Base-by-base conservation (phyloP, 2,797 vertebrate genomes). In the Oreortyx pictus region DNA sequence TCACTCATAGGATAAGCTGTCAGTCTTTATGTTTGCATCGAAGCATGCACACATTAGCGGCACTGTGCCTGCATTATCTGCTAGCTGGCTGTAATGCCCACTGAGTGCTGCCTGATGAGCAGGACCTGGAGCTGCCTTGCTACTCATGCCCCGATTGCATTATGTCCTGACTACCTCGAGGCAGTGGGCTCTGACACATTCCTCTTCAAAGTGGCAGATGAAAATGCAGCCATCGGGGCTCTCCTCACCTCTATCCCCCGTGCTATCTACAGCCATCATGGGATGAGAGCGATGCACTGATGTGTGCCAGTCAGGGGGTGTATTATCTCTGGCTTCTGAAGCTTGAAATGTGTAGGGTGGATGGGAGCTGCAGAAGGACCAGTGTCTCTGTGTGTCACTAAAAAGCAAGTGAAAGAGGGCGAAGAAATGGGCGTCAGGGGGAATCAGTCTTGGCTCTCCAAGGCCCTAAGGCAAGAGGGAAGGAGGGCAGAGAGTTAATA, bases 231-330 rank as follows among this genome's bases (percentile, higher is more conserved):
- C 59, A 22, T 35, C 27, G 19, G 37, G 16, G 5, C 15, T 20
- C 49, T 65, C 50, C 41, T 39, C 52, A 4, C 59, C 59, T 59
- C 50, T 67, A 39, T 9, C 11, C 5, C 2, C 12, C 18, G 13
- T 12, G n/a, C 68, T 62, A 41, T 8, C 27, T 2, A 0, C 60
- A 66, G 11, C 44, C 6, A 3, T 44, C 1, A 2, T 29, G 15
- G 24, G 47, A 44, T 39, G 57, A 64, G 41, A 85, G 16, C 23
- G n/a, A 20, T 54, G 10, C 16, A 12, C 7, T 19, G 41, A 9
- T 54, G 47, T 6, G 17, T 70, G 24, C 35, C 46, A 54, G 39
- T 64, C 31, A 39, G 29, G 71, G 59, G 41, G 57, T 3, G 15
- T 15, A 9, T n/a, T 75, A 27, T 13, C 44, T 66, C 35, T 83